Conservation (phyloP, 2,797 vertebrate genomes). For the Buphagus erythrorhynchus region DNA sequence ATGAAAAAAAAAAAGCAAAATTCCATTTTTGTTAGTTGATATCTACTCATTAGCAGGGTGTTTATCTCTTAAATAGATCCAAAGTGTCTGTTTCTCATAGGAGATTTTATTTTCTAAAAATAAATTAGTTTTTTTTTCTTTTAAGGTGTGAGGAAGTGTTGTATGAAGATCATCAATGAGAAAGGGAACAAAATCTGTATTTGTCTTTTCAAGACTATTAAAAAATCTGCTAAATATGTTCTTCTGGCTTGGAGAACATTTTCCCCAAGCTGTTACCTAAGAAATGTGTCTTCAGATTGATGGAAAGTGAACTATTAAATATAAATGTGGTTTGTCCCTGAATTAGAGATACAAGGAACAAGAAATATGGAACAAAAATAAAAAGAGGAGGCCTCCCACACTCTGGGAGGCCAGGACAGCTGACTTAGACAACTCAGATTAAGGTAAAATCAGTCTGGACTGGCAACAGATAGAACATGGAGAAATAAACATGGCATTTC, state of each 20-base stretch:
- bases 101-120: background rate
- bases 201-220: background rate
- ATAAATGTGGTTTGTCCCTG: background rate
- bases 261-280: background rate
- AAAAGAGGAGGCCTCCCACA: background rate
- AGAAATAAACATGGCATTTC: background rate
- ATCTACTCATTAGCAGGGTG: background rate
- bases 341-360: background rate
- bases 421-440: background rate
- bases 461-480: background rate
- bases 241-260: background rate
- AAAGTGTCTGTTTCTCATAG: background rate
- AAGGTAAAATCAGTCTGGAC: background rate
- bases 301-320: background rate
- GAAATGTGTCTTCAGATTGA: background rate
- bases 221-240: background rate
- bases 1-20: background rate
- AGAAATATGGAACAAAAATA: background rate
- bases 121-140: background rate
- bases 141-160: background rate
- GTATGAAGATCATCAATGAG: background rate
- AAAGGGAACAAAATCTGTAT: background rate
- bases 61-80: background rate
- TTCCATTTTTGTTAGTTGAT: background rate
- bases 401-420: background rate